Conservation (phyloP, 2,888 invertebrate genomes). For the Rotaria magnacalcarata region DNA sequence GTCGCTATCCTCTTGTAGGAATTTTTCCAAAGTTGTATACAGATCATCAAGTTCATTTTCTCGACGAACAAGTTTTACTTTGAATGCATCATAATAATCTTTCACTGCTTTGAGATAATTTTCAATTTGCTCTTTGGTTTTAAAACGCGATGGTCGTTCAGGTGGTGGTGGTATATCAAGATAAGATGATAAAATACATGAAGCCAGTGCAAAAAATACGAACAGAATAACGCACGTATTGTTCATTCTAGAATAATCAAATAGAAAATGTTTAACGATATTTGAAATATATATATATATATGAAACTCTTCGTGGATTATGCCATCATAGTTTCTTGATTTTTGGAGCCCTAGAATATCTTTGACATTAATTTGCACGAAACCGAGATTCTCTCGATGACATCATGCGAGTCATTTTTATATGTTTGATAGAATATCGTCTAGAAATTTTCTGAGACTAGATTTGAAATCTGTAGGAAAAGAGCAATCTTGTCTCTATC, state of each 20-base stretch:
- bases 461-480: no score
- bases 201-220: not conserved
- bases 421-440: no score
- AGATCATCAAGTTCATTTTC: not conserved
- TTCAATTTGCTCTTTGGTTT: conserved; percentile 25
- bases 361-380: no score
- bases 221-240: not conserved
- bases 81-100: conserved; percentile 37
- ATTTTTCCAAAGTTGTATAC: not conserved
- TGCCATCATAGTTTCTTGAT: no score
- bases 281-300: not conserved
- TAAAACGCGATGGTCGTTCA: not conserved
- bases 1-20: not conserved
- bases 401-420: no score
- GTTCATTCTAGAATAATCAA: not conserved
- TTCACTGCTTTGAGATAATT: conserved; percentile 9
- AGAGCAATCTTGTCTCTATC: no score
- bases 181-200: conserved; percentile 5
- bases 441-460: no score
- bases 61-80: conserved; percentile 22
- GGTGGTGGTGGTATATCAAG: conserved; percentile 33
- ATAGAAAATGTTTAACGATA: not conserved
- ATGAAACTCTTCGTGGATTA: no score
- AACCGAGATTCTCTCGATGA: no score
- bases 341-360: no score